phyloP scores from a whole-genome alignment of 1,140 invertebrate genomes.

The Hermetia illucens region DNA sequence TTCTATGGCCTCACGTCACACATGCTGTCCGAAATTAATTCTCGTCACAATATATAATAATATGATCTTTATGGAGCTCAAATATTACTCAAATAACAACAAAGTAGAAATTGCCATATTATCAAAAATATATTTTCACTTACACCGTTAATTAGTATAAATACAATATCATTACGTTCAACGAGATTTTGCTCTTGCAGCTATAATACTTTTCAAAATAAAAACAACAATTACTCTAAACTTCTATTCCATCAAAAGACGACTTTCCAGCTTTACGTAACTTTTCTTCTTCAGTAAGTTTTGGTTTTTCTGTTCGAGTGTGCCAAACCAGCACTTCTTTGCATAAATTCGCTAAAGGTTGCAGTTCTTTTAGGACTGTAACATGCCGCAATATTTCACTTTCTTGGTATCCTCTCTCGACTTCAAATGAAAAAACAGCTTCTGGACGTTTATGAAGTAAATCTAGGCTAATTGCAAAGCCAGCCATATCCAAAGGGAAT shows the following conservation, averaged over 20 bases:
- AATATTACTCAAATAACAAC: too few relatives aligned
- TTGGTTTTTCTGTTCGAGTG: slow-evolving; percentile 79
- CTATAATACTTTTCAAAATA: too few relatives aligned
- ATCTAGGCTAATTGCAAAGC: slow-evolving; percentile 84
- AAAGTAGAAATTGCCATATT: too few relatives aligned
- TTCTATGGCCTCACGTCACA: too few relatives aligned
- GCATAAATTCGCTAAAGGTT: slow-evolving; percentile 79
- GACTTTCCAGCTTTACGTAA: slow-evolving; percentile 30
- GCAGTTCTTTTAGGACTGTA: slow-evolving; percentile 62
- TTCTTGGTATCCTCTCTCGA: slow-evolving; percentile 82
- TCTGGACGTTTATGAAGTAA: slow-evolving; percentile 61
- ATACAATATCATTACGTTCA: too few relatives aligned
- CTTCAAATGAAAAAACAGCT: slow-evolving; percentile 61
- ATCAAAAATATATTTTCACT: too few relatives aligned
- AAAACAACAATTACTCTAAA: too few relatives aligned
- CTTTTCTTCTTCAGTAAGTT: slow-evolving; percentile 50
- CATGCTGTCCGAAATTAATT: too few relatives aligned
- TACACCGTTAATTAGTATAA: too few relatives aligned
- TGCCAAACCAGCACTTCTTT: slow-evolving; percentile 95
- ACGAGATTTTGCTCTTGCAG: too few relatives aligned
- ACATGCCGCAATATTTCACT: slow-evolving; percentile 75
- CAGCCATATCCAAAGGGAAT: slow-evolving; percentile 98
- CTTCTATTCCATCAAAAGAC: slow-evolving; percentile 56
- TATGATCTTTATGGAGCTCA: too few relatives aligned
- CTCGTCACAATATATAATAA: too few relatives aligned